Evolutionary conservation across 2,888 invertebrate species (phyloP).

Genomic region (Cataglyphis rosenhaueri): DNA sequence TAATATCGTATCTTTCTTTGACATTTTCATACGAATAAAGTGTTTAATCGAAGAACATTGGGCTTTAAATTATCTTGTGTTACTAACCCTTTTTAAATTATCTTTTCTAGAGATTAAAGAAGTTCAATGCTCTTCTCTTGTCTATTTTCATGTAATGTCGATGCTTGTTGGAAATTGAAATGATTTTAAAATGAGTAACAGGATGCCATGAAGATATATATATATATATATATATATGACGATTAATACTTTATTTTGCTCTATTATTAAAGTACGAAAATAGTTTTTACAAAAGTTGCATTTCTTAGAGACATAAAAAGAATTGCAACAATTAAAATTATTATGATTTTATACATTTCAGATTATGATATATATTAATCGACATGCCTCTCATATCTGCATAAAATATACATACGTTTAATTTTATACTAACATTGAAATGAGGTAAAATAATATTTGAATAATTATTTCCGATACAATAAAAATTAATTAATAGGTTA

Average conservation of each 20-base stretch:
- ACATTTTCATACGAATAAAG: constrained; percentile 52
- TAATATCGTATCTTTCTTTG: constrained; percentile 51
- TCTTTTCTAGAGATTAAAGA: neutral
- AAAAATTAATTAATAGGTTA: constrained; percentile 23
- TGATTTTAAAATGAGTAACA: neutral
- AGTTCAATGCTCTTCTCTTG: neutral
- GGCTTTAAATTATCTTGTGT: neutral
- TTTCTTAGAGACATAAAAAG: constrained; percentile 5
- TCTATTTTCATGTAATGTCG: neutral
- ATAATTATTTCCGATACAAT: constrained; percentile 19
- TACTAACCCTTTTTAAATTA: neutral
- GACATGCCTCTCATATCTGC: neutral
- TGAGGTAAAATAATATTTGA: neutral
- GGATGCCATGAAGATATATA: constrained; percentile 8
- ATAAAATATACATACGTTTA: constrained; percentile 32
- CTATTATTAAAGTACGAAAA: constrained; percentile 21
- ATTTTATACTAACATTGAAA: constrained; percentile 1
- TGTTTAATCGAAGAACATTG: constrained; percentile 38
- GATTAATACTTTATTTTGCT: constrained; percentile 23
- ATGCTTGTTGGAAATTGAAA: neutral
- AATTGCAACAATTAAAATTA: constrained; percentile 19
- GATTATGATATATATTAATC: constrained; percentile 11
- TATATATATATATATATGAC: neutral
- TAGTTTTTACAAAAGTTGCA: constrained; percentile 16
- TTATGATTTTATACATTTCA: constrained; percentile 6